phyloP scores from a whole-genome alignment of 2,888 invertebrate species.

The Limnephilus auricula region DNA sequence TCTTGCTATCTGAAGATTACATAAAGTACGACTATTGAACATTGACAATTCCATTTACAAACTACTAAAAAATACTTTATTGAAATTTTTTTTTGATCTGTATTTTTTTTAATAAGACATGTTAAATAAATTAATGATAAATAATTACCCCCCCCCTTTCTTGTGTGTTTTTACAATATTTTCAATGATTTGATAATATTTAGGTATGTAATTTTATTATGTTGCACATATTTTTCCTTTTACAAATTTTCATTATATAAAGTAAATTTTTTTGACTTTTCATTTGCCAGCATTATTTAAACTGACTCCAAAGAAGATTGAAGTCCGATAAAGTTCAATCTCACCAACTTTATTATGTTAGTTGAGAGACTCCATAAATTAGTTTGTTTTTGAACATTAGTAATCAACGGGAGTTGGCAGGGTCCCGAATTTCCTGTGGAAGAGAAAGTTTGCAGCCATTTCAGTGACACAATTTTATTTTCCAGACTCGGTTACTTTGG shows the following conservation, averaged over 20 bases:
- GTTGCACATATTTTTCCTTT: too few relatives aligned
- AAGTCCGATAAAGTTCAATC: background rate
- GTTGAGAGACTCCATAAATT: background rate
- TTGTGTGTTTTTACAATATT: too few relatives aligned
- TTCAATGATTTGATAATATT: too few relatives aligned
- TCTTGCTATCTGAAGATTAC: background rate
- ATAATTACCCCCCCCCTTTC: too few relatives aligned
- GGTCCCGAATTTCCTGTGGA: background rate
- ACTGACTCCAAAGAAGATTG: background rate
- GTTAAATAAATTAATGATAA: too few relatives aligned
- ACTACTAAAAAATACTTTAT: too few relatives aligned
- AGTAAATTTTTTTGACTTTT: background rate
- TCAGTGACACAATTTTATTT: constrained; percentile 53
- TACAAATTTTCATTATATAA: too few relatives aligned
- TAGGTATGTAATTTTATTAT: too few relatives aligned
- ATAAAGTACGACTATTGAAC: background rate
- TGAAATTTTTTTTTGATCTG: too few relatives aligned
- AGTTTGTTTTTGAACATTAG: background rate
- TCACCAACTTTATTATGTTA: background rate
- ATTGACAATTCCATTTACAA: too few relatives aligned
- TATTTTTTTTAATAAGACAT: too few relatives aligned
- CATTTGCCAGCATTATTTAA: background rate
- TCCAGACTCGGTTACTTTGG: constrained; percentile 37
- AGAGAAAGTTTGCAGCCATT: constrained; percentile 29
- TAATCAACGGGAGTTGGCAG: background rate